Evolutionary conservation across 1,140 invertebrate species (phyloP), one percentile per base, ranked within the genome.

Genomic region (Teleogryllus occipitalis): DNA sequence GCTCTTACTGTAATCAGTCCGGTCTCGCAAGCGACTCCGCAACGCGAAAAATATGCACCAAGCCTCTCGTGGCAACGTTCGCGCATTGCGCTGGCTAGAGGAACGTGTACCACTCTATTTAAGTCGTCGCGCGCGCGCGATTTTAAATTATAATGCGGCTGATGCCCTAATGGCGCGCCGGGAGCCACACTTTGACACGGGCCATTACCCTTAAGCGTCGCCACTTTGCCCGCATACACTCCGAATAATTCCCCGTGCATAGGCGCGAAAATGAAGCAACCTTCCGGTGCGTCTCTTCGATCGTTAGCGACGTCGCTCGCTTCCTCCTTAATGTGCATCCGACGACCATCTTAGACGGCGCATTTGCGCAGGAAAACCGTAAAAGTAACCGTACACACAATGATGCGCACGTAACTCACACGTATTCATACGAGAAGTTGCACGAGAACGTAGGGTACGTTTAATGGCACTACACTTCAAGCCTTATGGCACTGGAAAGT

Each of bases 71-170:
- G 18, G 54, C 54, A 14, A 18, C 10, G 18, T 65, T 65, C 7
- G 27, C 27, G 27, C 54, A 65, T 65, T 65, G 54, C 54, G 54
- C 54, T n/a, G n/a, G n/a, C n/a, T 18, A 18, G 54, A 65, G 54
- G 18, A 65, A 65, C 18, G 54, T 65, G 54, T 65, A 65, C 54
- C 54, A 65, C 54, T 65, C 18, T 65, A 39, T 65, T 3, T 65
- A 65, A 65, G 10, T 10, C 54, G 54, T 65, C 54, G 54, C 7
- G 18, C 54, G 54, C 54, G 54, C 54, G 18, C 54, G 54, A 65
- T 65, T 65, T 65, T 65, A 65, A 65, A 65, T 65, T 65, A 65
- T 65, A 65, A 65, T 65, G 54, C 54, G 54, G 54, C 54, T 65
- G 54, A 65, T 65, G 10, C 54, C 18, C 54, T 65, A 65, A 65